A percentile compares a stretch with the other conserved stretches of the same genome.
phyloP scores from a whole-genome alignment of 2,797 vertebrate genomes.

The Graptemys geographica region DNA sequence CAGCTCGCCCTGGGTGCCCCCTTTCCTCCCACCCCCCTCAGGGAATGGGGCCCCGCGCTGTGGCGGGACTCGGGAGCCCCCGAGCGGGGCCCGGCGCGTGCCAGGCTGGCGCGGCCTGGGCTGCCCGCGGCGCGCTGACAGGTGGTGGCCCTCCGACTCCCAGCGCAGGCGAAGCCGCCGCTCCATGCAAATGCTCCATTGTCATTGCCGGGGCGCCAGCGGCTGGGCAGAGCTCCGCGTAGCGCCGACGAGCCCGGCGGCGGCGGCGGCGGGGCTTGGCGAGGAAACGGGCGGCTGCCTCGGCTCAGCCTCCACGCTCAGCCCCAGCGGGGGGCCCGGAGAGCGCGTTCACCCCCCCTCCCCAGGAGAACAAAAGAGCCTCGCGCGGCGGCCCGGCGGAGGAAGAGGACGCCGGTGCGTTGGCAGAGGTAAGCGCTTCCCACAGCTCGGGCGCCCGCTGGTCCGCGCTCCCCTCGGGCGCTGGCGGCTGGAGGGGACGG shows the following conservation, averaged over 20 bases:
- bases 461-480: too few relatives aligned
- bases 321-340: background rate
- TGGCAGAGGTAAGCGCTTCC: background rate
- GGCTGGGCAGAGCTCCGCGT: background rate
- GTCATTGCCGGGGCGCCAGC: background rate
- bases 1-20: too few relatives aligned
- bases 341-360: background rate
- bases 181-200: background rate
- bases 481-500: too few relatives aligned
- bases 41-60: too few relatives aligned
- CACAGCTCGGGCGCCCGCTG: background rate
- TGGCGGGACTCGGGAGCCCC: background rate
- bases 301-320: too few relatives aligned
- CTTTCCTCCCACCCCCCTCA: too few relatives aligned
- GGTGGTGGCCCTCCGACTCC: background rate
- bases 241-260: background rate
- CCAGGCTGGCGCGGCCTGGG: background rate
- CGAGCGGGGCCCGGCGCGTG: background rate
- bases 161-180: background rate
- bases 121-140: background rate
- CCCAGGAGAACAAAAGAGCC: background rate
- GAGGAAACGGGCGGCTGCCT: background rate
- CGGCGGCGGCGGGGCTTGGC: background rate
- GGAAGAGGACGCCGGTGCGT: background rate
- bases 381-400: background rate